Evolutionary conservation across 2,113 vertebrate species (phyloP), one percentile per base, ranked within the genome.

Genomic region (Myrmophylax atrothorax): DNA sequence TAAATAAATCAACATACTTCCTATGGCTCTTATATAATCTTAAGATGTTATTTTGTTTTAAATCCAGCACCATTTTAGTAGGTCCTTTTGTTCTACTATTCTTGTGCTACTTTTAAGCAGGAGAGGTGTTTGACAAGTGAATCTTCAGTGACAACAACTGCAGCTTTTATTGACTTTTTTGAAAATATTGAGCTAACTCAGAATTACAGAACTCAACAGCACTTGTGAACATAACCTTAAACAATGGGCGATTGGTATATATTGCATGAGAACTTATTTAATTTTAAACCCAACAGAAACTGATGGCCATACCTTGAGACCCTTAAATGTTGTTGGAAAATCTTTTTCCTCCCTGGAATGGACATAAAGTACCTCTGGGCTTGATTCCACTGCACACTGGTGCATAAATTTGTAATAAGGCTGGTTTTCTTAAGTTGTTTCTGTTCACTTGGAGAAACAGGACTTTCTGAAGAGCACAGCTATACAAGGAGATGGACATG

Each of bases 1-100:
- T 94, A 93, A 96, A 98, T 93, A 97, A 98, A 96, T 88, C 84
- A 82, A 91, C 73, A 91, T 92, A 92, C 68, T 96, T 97, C 84
- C 69, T 90, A 89, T 87, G 94, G 89, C 80, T 97, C 50, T 85
- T 75, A 81, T 79, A 87, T 84, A 91, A 96, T 78, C 76, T 91
- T 94, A 86, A 73, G 53, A 31, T 18, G 7, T 35, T 90, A 49
- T 62, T 93, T 84, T 70, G 38, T 69, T 88, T 70, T 42, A 82
- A 90, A 92, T 78, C 3, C 33, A 52, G 18, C 40, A 87, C 17
- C 14, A 66, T 79, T 94, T 93, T 69, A 85, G 40, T 52, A 50
- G n/a, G 20, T 70, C 66, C 93, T 92, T 97, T 96, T 97, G 80
- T 60, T 94, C 82, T 81, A 62, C 69, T 85, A 70, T 26, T 46